These are phyloP conservation scores for Ardeotis arabs DNA, from an alignment of 2,113 vertebrate species.

Conservation along the genomic window DNA sequence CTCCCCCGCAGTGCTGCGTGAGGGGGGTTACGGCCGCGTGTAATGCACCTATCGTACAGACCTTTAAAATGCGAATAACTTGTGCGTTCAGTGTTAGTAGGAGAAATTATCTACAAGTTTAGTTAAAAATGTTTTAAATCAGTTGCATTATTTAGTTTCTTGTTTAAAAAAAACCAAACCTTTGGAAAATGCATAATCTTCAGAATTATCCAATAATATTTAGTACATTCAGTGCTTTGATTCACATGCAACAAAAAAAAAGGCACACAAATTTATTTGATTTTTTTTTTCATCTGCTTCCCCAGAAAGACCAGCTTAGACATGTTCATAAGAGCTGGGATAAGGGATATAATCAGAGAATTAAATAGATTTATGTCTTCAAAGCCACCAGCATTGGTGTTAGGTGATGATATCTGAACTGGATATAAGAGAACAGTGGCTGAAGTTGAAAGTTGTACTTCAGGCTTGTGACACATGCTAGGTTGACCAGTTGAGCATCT, in stretches of 20 bases:
- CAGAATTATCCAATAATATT: background rate
- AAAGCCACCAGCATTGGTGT: background rate
- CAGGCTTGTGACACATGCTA: accelerated
- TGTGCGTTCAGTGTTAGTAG: background rate
- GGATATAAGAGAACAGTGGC: background rate
- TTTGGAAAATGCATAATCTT: background rate
- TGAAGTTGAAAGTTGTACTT: background rate
- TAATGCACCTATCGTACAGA: accelerated
- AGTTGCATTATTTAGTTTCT: background rate
- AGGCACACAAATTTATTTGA: accelerated
- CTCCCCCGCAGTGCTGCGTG: accelerated
- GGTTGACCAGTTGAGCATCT: background rate
- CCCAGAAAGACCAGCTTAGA: background rate
- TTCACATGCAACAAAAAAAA: background rate
- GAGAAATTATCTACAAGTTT: background rate
- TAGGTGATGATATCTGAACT: background rate
- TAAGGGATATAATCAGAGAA: background rate
- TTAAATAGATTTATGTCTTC: background rate
- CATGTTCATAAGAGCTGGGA: background rate
- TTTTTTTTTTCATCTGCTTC: background rate
- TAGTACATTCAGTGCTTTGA: background rate
- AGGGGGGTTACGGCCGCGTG: background rate
- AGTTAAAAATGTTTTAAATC: background rate
- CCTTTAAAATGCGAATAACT: background rate
- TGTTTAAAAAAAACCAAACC: background rate